Evolutionary conservation across 2,113 vertebrate genomes (phyloP).

Genomic region (Hippocampus guttulatus): DNA sequence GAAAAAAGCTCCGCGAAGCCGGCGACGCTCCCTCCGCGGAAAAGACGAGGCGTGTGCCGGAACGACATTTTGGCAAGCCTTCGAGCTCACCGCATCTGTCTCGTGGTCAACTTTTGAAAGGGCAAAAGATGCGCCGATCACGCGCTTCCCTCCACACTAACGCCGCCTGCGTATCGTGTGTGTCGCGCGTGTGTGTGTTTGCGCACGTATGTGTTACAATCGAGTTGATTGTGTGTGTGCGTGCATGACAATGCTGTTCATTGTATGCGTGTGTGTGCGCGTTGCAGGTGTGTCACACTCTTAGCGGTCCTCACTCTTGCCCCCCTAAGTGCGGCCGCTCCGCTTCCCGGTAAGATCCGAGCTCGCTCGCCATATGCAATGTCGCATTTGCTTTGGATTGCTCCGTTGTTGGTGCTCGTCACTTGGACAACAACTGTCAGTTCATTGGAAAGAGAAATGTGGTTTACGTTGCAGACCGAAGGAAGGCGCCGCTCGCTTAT

Average conservation of each 20-base stretch:
- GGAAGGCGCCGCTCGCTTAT: neutral
- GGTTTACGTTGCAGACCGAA: neutral
- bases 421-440: neutral
- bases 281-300: neutral
- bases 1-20: too few species aligned
- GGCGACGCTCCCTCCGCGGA: too few species aligned
- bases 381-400: neutral
- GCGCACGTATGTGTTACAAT: neutral
- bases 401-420: neutral
- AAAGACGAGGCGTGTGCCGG: too few species aligned
- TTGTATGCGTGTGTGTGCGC: neutral
- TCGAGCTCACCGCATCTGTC: neutral
- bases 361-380: too few species aligned
- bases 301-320: neutral
- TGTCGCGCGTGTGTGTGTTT: neutral
- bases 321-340: neutral
- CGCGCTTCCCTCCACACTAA: too few species aligned
- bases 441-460: neutral
- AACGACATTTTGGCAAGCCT: neutral
- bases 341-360: neutral
- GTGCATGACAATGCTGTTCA: neutral
- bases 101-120: neutral
- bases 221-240: neutral
- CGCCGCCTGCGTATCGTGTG: neutral
- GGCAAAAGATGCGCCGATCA: neutral